These are phyloP conservation scores for Arenicola marina DNA, from an alignment of 2,888 invertebrate genomes.

Conservation along the genomic window DNA sequence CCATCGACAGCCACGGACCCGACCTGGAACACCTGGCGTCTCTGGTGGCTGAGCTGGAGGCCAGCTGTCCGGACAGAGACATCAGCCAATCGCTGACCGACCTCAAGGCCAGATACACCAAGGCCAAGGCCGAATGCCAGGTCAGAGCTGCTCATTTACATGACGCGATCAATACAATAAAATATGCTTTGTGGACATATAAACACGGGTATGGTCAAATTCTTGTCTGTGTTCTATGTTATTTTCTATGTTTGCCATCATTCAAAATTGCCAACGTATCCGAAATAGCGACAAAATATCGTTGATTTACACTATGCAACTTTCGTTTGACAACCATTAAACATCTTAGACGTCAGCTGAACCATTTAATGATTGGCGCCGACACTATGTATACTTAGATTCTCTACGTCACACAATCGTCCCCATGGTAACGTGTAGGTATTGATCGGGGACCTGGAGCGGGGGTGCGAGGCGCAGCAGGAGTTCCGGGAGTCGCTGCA, in stretches of 20 bases:
- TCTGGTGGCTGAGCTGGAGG: conserved; percentile 4
- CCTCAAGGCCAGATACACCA: background rate
- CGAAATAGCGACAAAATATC: no score
- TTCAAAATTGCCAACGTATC: no score
- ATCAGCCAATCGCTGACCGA: background rate
- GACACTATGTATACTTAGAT: no score
- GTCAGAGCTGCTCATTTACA: background rate
- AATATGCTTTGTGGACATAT: background rate
- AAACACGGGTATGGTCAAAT: no score
- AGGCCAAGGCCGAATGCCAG: background rate
- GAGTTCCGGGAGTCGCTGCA: conserved; percentile 87
- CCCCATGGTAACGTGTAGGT: background rate
- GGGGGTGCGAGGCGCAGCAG: conserved; percentile 71
- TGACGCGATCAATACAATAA: background rate
- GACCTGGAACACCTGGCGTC: background rate
- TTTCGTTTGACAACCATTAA: no score
- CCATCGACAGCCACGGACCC: conserved; percentile 43
- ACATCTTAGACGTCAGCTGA: no score
- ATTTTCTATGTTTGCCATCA: no score
- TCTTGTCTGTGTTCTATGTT: no score
- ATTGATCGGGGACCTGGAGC: conserved; percentile 66
- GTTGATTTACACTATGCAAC: no score
- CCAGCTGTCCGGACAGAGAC: background rate
- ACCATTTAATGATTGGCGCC: no score
- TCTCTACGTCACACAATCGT: no score